Base-by-base conservation (phyloP, 2,888 invertebrate species). In the Dusona sp. region DNA sequence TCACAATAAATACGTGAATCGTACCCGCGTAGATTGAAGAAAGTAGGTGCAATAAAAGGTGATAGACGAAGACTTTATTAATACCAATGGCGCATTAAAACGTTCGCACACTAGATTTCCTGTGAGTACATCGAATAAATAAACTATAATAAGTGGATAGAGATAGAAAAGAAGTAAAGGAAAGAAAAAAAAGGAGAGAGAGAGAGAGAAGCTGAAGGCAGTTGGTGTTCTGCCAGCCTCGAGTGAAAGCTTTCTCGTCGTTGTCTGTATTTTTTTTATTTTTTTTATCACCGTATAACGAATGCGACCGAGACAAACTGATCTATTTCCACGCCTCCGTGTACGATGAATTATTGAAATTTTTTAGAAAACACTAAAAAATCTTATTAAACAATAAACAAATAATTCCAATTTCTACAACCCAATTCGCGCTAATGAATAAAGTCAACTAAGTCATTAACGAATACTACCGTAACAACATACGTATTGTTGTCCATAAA, bases 161-260 rank as follows among this genome's bases (percentile, higher is more conserved):
- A 54, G 48, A 87, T 64, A 54, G 61, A 48, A 33, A 64, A 42
- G 29, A n/a, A 22, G 45, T 11, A 64, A 42, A 45, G 45, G n/a
- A 25, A 42, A 22, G 36, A 42, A 8, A 42, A 19, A 61, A 42
- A 29, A 9, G 33, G 1, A 33, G 9, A 68, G 73, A 84, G 84
- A 83, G 77, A 87, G 80, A 82, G 51, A 38, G 83, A 67, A 75
- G 38, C 67, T 51, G 48, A 79, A 72, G 65, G 74, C 65, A 73
- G 72, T 67, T 81, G 85, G 85, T 73, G 67, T 81, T 78, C 67
- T 78, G 85, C 81, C 81, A 81, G 81, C 48, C 67, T 73, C 85
- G 81, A 85, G 85, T 85, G 85, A 85, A 85, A 85, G 85, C 85
- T 85, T 78, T 81, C 85, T 45, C 77, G 81, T 36, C 67, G 78